Evolutionary conservation across 2,797 vertebrate species (phyloP), one percentile per base, ranked within the genome.

Genomic region (Falco naumanni): DNA sequence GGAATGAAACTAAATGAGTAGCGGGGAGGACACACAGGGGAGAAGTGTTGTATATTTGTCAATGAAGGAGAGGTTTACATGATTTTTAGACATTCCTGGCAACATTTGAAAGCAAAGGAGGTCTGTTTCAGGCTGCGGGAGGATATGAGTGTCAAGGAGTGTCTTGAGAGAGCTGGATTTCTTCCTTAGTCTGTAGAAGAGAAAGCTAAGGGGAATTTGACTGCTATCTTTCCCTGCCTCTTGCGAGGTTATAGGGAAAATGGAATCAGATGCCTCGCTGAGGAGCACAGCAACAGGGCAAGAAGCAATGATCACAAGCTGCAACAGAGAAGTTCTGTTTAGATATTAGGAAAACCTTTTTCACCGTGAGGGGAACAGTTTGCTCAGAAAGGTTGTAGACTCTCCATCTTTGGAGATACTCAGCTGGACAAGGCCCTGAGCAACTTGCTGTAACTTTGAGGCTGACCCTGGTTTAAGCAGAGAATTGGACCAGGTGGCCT

Each of bases 21-120:
- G 9, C 2, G 0, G 13, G 18, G 43, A 78, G 56, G 21, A 68
- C 12, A 45, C 0, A 0, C 6, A 48, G 13, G 39, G 45, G 45
- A 84, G 24, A 80, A 33, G 45, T 45, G 4, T 0, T 60, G 5
- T 43, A 6, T 31, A 10, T 9, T 75, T 12, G 39, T 28, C n/a
- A 39, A 8, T 20, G 15, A 70, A 87, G 48, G 31, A 76, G 63
- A 82, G 9, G 19, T 71, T 90, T 81, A 5, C 3, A 1, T 68
- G 48, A 8, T 11, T 89, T 86, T 89, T 72, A 82, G 48, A 70
- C n/a, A 34, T 26, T 64, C 16, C 10, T 77, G 60, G 45, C 26
- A 89, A 57, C 20, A 50, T 39, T 7, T 25, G 74, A 76, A 79
- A 82, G 41, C 71, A 48, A 60, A 50, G 15, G 31, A 66, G 9